A percentile compares a stretch with the other conserved stretches of the same genome.
phyloP scores from a whole-genome alignment of 2,888 invertebrate species.

The Drosophila robusta region DNA sequence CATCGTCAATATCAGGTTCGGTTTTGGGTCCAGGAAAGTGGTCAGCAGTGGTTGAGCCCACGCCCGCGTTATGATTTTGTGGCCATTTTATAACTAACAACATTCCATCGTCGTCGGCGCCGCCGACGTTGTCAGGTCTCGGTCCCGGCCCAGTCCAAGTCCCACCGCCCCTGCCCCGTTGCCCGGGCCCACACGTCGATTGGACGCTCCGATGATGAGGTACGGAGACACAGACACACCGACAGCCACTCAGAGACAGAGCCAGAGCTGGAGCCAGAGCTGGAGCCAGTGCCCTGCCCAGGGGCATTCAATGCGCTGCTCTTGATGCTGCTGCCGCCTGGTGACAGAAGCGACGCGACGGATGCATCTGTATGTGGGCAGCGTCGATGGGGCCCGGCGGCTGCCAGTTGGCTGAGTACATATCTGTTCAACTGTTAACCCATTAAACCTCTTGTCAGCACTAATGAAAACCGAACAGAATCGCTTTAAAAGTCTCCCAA shows the following conservation, averaged over 20 bases:
- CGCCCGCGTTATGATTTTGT: conserved; percentile 81
- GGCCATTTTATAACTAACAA: conserved; percentile 79
- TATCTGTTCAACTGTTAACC: conserved; percentile 40
- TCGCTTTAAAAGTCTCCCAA: neutral
- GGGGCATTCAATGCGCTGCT: conserved; percentile 42
- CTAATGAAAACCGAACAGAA: conserved; percentile 19
- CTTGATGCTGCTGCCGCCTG: conserved; percentile 32
- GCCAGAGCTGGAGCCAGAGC: conserved; percentile 11
- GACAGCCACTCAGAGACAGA: conserved; percentile 15
- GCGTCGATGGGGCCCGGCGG: conserved; percentile 10
- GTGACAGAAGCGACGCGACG: conserved; percentile 67
- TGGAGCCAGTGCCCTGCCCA: conserved; percentile 28
- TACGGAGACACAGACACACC: conserved; percentile 31
- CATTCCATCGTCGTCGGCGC: conserved; percentile 69
- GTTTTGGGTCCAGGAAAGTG: conserved; percentile 48
- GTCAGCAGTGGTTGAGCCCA: conserved; percentile 56
- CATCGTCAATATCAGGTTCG: conserved; percentile 74
- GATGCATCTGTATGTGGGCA: conserved; percentile 46
- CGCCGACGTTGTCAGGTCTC: conserved; percentile 34
- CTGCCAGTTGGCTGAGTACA: conserved; percentile 22
- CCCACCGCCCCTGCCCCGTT: conserved; percentile 32
- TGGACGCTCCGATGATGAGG: conserved; percentile 58
- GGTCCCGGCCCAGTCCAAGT: conserved; percentile 5
- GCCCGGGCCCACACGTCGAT: conserved; percentile 63
- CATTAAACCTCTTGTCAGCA: conserved; percentile 42